Conservation (phyloP, 1,140 invertebrate genomes). For the Melipona quadrifasciata region DNA sequence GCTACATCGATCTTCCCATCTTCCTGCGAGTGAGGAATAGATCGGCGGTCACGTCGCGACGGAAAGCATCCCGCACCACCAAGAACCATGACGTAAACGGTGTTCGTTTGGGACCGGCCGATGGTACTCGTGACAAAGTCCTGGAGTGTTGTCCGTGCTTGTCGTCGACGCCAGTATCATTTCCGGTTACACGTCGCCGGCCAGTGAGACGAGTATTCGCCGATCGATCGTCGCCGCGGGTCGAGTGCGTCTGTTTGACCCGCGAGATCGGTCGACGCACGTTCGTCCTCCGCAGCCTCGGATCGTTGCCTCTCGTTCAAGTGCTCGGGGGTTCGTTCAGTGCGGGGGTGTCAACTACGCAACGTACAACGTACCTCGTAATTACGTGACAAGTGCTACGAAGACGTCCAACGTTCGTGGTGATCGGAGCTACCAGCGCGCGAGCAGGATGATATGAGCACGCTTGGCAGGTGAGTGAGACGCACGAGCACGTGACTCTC, state of each 20-base stretch:
- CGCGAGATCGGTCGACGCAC: not conserved
- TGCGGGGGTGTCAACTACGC: slow-evolving; percentile 53
- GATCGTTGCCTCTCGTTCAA: slow-evolving; percentile 51
- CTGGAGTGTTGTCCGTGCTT: not conserved
- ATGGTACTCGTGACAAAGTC: not conserved
- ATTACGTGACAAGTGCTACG: slow-evolving; percentile 64
- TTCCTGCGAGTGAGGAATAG: slow-evolving; percentile 32
- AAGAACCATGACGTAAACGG: slow-evolving; percentile 22
- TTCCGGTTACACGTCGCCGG: not conserved
- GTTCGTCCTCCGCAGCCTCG: slow-evolving; percentile 34
- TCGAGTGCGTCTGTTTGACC: slow-evolving; percentile 34
- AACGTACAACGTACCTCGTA: slow-evolving; percentile 15
- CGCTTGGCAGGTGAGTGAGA: slow-evolving; percentile 79
- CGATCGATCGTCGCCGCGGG: slow-evolving; percentile 29
- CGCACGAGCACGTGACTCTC: slow-evolving; percentile 54
- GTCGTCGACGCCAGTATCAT: not conserved
- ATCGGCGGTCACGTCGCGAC: slow-evolving; percentile 1
- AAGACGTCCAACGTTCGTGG: slow-evolving; percentile 44
- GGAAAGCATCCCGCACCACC: no score
- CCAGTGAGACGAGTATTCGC: slow-evolving; percentile 22
- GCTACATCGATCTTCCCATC: slow-evolving; percentile 29
- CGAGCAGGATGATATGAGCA: slow-evolving; percentile 80
- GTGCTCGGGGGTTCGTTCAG: slow-evolving; percentile 53
- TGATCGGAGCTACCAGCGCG: slow-evolving; percentile 67
- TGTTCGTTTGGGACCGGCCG: not conserved